Evolutionary conservation across 2,888 invertebrate genomes (phyloP), one percentile per base, ranked within the genome.

Genomic region (Yponomeuta cagnagella): DNA sequence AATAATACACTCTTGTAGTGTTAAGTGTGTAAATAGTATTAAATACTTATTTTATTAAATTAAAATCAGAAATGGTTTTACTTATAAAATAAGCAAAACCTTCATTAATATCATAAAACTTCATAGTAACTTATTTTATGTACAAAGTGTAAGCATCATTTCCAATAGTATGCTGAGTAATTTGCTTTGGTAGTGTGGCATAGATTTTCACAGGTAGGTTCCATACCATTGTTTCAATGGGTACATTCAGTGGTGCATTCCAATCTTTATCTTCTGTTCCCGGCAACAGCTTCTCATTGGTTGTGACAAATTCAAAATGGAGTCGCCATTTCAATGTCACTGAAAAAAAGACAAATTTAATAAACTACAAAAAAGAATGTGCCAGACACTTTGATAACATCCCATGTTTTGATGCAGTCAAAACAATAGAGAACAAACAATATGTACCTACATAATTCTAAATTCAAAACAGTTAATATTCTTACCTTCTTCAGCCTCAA

Each of bases 151-250:
- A 92, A 33, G 88, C 87, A 80, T 92, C 92, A 84, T 85, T 90
- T 63, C 87, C 89, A 23, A 87, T 81, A 73, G 92, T 87, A 77
- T 95, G 94, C 78, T 95, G 95, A 68, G 95, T 95, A 33, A 96
- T 95, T 82, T 96, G 96, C 75, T 95, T 93, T 0, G 98, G 98
- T 74, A 97, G 95, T 8, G 98, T 97, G 0, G 99, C 97, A 87
- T 97, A 98, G 72, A 99, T 95, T 80, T 97, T 97, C 71, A 99
- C 96, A 0, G 99, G 98, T 71, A 99, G 93, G 89, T 99, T 98
- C 99, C 99, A 99, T 15, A 98, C 96, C 98, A 99, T 98, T 0
- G 99, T 99, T 89, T 99, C 99, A 72, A 99, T 98, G 12, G 97
- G 95, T 48, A 98, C 93, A 75, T 95, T 95, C 2, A 95, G 90